phyloP scores from a whole-genome alignment of 2,888 invertebrate species.

The Drosophila merina region DNA sequence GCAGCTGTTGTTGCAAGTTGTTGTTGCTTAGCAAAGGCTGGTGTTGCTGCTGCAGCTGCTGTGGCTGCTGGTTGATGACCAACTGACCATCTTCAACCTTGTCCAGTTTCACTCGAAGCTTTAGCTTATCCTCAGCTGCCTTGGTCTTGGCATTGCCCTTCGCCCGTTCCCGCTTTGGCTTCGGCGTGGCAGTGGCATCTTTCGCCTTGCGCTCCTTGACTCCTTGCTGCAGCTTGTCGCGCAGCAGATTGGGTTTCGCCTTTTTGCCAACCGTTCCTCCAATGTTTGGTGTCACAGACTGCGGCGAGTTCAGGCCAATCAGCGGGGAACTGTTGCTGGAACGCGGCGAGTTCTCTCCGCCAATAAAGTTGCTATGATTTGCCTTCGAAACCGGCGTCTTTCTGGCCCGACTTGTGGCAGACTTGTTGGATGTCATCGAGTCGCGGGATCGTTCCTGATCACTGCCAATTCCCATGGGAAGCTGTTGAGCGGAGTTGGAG shows the following conservation, averaged over 20 bases:
- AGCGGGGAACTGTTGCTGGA: constrained; percentile 65
- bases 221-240: constrained; percentile 82
- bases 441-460: constrained; percentile 84
- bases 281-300: constrained; percentile 15
- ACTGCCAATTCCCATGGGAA: constrained; percentile 83
- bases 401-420: constrained; percentile 28
- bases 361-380: constrained; percentile 24
- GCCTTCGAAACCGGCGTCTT: constrained; percentile 37
- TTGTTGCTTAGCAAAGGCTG: constrained; percentile 52
- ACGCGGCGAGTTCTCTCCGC: constrained; percentile 61
- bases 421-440: constrained; percentile 85
- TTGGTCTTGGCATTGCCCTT: constrained; percentile 76
- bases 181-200: constrained; percentile 59
- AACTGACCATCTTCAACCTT: constrained; percentile 86
- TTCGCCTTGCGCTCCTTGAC: constrained; percentile 80
- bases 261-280: constrained; percentile 63
- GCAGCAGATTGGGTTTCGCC: constrained; percentile 78
- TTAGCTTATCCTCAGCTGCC: constrained; percentile 88
- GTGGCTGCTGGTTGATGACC: constrained; percentile 42
- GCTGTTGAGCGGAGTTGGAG: constrained; percentile 84
- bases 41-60: constrained; percentile 53
- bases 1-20: constrained; percentile 43
- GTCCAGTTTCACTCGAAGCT: constrained; percentile 91
- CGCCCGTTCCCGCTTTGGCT: constrained; percentile 77
- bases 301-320: constrained; percentile 46